phyloP scores from a whole-genome alignment of 2,113 vertebrate genomes.

The Tachysurus fulvidraco region DNA sequence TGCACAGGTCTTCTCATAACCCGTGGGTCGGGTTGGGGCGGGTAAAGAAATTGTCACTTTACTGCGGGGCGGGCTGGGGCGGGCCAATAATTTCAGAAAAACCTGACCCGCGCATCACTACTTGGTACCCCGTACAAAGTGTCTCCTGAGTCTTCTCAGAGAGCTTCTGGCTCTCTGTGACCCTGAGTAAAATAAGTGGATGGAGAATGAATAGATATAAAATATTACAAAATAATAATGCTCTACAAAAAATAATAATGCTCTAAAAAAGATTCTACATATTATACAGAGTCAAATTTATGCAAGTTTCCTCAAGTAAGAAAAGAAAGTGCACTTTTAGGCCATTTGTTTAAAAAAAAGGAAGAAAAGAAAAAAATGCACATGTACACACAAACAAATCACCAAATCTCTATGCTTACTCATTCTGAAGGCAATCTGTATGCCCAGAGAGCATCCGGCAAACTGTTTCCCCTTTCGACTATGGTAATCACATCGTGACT shows the following conservation, averaged over 20 bases:
- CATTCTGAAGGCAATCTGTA: background rate
- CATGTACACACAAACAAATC: background rate
- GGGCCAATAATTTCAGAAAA: no score
- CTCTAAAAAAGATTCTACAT: no score
- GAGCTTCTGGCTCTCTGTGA: no score
- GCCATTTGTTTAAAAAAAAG: background rate
- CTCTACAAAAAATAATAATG: background rate
- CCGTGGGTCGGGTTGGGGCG: no score
- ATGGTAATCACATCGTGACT: slow-evolving; percentile 6
- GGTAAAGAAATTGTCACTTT: no score
- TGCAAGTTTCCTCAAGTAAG: background rate
- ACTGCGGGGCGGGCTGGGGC: no score
- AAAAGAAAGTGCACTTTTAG: background rate
- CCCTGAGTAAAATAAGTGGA: no score
- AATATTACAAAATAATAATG: background rate
- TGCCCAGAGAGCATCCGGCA: background rate
- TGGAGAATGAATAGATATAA: no score
- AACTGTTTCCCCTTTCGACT: slow-evolving; percentile 8
- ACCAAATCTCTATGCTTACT: background rate
- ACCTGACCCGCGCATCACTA: no score
- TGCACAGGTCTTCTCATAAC: no score
- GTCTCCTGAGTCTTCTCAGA: no score
- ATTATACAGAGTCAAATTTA: background rate
- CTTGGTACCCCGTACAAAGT: no score
- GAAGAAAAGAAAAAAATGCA: background rate